A percentile compares a stretch with the other conserved stretches of the same genome.
phyloP scores from a whole-genome alignment of 2,888 invertebrate species.

The Gari tellinella region DNA sequence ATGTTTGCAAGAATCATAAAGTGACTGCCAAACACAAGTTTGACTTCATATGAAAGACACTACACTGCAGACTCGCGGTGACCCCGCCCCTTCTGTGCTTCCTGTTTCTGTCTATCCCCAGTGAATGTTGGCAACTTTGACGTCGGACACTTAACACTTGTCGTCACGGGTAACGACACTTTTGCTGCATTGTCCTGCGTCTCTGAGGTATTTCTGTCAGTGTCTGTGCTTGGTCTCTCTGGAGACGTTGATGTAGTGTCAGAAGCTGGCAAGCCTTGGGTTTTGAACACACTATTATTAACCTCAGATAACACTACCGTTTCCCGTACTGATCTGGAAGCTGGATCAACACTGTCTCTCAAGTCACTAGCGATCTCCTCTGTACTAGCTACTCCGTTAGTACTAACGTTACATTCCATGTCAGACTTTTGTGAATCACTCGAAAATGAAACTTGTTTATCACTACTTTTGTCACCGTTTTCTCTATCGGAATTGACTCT shows the following conservation, averaged over 20 bases:
- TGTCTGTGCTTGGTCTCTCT: slow-evolving; percentile 6
- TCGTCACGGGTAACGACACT: slow-evolving; percentile 14
- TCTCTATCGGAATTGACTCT: not conserved
- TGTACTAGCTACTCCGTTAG: slow-evolving; percentile 1
- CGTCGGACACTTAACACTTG: slow-evolving; percentile 33
- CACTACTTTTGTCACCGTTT: slow-evolving; percentile 14
- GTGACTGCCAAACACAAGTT: too few species aligned
- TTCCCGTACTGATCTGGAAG: slow-evolving; percentile 18
- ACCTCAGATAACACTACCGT: slow-evolving; percentile 22
- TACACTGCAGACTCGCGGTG: slow-evolving; percentile 29
- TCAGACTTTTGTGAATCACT: slow-evolving; percentile 24
- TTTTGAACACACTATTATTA: slow-evolving; percentile 33
- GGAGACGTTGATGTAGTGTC: not conserved
- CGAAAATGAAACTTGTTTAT: slow-evolving; percentile 39
- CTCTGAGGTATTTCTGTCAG: slow-evolving; percentile 12
- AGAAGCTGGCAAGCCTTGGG: slow-evolving; percentile 1
- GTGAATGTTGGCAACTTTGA: slow-evolving; percentile 32
- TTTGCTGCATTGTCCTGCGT: slow-evolving; percentile 6
- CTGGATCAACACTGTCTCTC: not conserved
- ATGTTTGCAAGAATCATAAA: too few species aligned
- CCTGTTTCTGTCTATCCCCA: slow-evolving; percentile 7
- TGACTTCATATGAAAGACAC: not conserved
- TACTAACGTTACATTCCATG: slow-evolving; percentile 15
- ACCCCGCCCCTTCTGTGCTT: not conserved
- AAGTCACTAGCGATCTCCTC: not conserved